Base-by-base conservation (phyloP, 2,888 invertebrate species). In the Crematogaster levior region DNA sequence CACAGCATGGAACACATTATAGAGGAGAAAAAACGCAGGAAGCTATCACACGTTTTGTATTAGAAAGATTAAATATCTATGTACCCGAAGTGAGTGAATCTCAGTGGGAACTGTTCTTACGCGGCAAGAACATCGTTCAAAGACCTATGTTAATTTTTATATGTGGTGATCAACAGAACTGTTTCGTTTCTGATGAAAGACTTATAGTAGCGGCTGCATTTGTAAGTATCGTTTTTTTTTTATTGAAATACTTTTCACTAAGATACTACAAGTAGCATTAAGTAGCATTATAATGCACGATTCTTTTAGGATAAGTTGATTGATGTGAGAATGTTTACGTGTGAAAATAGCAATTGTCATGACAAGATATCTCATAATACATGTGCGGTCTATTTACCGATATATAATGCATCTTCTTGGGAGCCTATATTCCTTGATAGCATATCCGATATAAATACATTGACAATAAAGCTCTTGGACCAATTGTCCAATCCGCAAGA, bases 141-240 rank as follows among this genome's bases (percentile, higher is more conserved):
- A 90, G 88, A 60, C 88, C 93, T n/a, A 86, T 85, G 24, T 66
- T 93, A 48, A 84, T 93, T 56, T 93, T 93, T 73, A 85, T 89
- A 30, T 93, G 93, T 74, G 91, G 91, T 9, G 75, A 58, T 74
- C 80, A 88, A 56, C 88, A 90, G 21, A 79, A 92, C 65, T 93
- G 93, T 86, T 92, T 91, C 21, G 84, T 88, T 10, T 40, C 81
- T 5, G 89, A 92, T 70, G 93, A 93, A 63, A 89, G 89, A 60
- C 74, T 90, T 4, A 97, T 97, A 94, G 95, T 98, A 48, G 96
- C 97, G 66, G 97, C 97, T 72, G 96, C 96, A 94, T 95, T 98
- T 95, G 97, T 97, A 95, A 95, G 96, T 94, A 77, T 72, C 10
- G 21, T 51, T 12, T 68, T 73, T 30, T 56, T 89, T 15, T 79